Percentiles rank a stretch among this genome's conserved stretches.
Conservation (phyloP, 1,140 invertebrate genomes). For the Piezodorus guildinii region DNA sequence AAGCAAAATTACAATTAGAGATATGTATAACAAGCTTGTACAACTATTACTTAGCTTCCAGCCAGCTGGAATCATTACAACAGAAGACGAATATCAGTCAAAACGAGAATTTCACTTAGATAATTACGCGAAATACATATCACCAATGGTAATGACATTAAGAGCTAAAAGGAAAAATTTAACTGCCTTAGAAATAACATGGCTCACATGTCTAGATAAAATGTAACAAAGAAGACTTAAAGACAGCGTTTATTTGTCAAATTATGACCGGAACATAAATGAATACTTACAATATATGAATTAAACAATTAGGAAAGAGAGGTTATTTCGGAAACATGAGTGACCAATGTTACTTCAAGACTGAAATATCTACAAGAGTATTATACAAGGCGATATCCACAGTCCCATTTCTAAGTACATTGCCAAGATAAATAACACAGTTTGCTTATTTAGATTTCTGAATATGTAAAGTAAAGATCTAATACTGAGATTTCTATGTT, state of each 20-base stretch:
- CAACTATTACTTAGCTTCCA: background rate
- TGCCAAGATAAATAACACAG: slow-evolving; percentile 23
- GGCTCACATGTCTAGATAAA: too few species aligned
- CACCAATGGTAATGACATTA: slow-evolving; percentile 13
- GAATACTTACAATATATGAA: too few species aligned
- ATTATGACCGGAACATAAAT: too few species aligned
- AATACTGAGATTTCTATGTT: slow-evolving; percentile 21
- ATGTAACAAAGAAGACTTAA: too few species aligned
- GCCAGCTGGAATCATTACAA: background rate
- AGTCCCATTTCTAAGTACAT: slow-evolving; percentile 20
- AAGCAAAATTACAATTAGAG: slow-evolving; percentile 15
- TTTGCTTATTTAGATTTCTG: slow-evolving; percentile 18
- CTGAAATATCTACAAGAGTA: slow-evolving; percentile 6
- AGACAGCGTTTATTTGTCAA: too few species aligned
- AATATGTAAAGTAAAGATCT: slow-evolving; percentile 16
- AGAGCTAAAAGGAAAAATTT: slow-evolving; percentile 5
- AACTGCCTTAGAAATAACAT: background rate
- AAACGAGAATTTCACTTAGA: background rate
- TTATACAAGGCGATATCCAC: slow-evolving; percentile 1
- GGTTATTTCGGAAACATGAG: background rate
- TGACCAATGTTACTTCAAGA: slow-evolving; percentile 10
- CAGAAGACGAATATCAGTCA: background rate
- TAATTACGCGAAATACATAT: slow-evolving; percentile 5
- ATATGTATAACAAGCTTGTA: slow-evolving; percentile 10
- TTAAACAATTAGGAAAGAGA: too few species aligned